Evolutionary conservation across 1,140 invertebrate species (phyloP), one percentile per base, ranked within the genome.

Genomic region (Cydia splendana): DNA sequence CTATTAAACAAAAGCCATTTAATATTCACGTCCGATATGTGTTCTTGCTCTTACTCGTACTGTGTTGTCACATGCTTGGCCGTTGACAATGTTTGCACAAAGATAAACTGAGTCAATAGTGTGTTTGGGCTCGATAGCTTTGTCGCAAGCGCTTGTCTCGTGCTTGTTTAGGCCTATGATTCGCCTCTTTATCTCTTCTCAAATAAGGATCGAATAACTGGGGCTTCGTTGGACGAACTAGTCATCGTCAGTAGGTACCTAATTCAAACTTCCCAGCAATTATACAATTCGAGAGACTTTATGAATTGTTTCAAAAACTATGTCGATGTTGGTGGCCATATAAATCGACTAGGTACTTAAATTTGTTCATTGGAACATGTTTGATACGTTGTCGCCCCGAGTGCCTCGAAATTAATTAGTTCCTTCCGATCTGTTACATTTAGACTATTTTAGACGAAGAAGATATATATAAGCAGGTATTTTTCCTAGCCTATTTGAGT

Each of bases 51-150:
- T 38, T 38, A 38, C 34, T 48, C 45, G 45, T 48, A 71, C 45
- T 71, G 34, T 71, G 18, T 38, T 71, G 67, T 71, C 67, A 38
- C 34, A 71, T 78, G 74, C 42, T 38, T 74, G 69, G 57, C 57
- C 62, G 69, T 81, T 77, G 81, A 28, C 75, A 13, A 79, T 88
- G 82, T 88, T 89, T 85, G 80, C 77, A 28, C 28, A 79, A 74
- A 88, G 89, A 91, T 90, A 91, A 90, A 86, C 83, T 89, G 81
- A 90, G 86, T 86, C 88, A 91, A 91, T 89, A 90, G 85, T 28
- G 9, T 87, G 83, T 91, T 88, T 89, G 77, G 74, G 76, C 65
- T 69, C 77, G 80, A 78, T 79, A 88, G 88, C 85, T 87, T 89
- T 88, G 89, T 88, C 77, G 77, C 79, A 18, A 38, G 67, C 67